Evolutionary conservation across 2,797 vertebrate genomes (phyloP).

Genomic region (Dermochelys coriacea): DNA sequence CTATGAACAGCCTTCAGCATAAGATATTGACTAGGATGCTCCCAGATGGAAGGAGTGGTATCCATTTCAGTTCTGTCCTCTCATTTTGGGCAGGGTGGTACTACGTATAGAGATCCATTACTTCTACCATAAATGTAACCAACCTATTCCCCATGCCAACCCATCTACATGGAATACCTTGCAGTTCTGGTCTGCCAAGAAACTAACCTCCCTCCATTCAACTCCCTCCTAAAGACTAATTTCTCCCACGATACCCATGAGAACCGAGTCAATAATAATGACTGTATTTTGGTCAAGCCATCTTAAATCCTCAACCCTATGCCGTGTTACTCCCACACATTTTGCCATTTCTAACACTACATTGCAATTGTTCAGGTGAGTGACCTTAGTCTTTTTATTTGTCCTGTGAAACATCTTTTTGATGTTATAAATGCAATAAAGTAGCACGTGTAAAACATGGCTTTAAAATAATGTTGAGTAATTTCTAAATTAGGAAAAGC

Average conservation of each 20-base stretch:
- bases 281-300: constrained; percentile 62
- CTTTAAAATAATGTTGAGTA: constrained; percentile 63
- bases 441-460: constrained; percentile 61
- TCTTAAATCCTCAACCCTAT: constrained; percentile 63
- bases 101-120: neutral
- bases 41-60: neutral
- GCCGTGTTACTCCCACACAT: constrained; percentile 63
- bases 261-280: constrained; percentile 62
- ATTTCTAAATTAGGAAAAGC: constrained; percentile 73
- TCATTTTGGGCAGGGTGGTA: neutral
- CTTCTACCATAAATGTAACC: neutral
- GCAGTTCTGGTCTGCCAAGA: constrained; percentile 33
- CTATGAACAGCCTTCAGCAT: neutral
- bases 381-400: constrained; percentile 63
- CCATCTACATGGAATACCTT: constrained; percentile 30
- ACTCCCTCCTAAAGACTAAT: constrained; percentile 23
- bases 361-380: constrained; percentile 60
- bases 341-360: constrained; percentile 38
- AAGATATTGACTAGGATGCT: neutral
- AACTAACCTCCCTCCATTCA: constrained; percentile 14
- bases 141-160: neutral
- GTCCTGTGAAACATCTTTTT: constrained; percentile 7
- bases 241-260: constrained; percentile 65
- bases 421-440: constrained; percentile 66
- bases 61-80: neutral